These are phyloP conservation scores for Timema cristinae DNA, from an alignment of 2,888 invertebrate genomes.

Conservation along the genomic window DNA sequence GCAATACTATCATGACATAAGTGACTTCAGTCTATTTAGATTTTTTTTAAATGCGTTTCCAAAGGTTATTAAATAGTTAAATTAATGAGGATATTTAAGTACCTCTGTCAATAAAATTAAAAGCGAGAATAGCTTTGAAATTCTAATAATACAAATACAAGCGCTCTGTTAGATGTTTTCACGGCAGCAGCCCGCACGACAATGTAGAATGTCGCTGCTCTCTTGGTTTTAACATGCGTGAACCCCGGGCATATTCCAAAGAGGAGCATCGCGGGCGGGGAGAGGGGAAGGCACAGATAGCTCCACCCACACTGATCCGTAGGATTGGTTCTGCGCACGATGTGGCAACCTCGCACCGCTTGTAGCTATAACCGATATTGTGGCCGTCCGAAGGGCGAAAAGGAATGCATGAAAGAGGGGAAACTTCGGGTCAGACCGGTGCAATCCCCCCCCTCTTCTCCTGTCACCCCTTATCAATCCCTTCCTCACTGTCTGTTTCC, in stretches of 20 bases:
- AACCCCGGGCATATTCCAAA: constrained; percentile 16
- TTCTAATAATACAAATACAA: no score
- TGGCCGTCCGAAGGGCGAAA: constrained; percentile 41
- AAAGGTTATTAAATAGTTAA: no score
- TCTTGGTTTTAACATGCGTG: constrained; percentile 22
- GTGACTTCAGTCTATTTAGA: no score
- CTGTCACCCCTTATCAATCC: constrained; percentile 17
- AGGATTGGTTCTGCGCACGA: constrained; percentile 25
- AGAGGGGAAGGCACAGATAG: constrained; percentile 4
- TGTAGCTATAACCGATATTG: constrained; percentile 50
- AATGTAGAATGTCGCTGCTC: constrained; percentile 2
- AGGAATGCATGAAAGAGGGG: constrained; percentile 29
- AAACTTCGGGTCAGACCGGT: constrained; percentile 30
- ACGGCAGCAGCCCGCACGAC: not conserved
- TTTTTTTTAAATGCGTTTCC: no score
- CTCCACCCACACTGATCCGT: constrained; percentile 29
- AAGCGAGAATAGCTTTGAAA: no score
- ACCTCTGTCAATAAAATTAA: no score
- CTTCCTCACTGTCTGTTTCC: not conserved
- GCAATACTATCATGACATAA: no score
- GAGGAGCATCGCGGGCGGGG: not conserved
- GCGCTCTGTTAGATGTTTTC: not conserved
- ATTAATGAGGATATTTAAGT: no score
- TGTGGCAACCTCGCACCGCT: constrained; percentile 41
- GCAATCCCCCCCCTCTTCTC: constrained; percentile 24